These are phyloP conservation scores for Anorthoa munda DNA, from an alignment of 2,888 invertebrate species.

Conservation along the genomic window DNA sequence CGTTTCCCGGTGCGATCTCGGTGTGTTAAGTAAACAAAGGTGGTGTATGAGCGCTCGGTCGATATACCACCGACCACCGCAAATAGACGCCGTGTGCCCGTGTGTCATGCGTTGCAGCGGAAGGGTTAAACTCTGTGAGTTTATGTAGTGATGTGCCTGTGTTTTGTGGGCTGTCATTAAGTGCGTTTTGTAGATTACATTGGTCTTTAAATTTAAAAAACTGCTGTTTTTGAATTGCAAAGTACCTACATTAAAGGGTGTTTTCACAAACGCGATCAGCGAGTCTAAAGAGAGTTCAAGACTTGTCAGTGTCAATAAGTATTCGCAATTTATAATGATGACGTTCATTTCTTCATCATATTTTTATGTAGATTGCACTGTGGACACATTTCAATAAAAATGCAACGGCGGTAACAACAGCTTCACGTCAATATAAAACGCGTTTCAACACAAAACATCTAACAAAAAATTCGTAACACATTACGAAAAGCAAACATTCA, in stretches of 20 bases:
- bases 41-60: constrained; percentile 78
- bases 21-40: constrained; percentile 86
- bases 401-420: background rate
- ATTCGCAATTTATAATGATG: background rate
- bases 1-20: constrained; percentile 74
- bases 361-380: background rate
- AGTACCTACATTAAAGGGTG: too few species aligned
- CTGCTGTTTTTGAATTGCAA: too few species aligned
- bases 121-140: constrained; percentile 63
- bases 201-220: background rate
- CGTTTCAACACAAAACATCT: constrained; percentile 7
- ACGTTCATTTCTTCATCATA: background rate
- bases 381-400: background rate
- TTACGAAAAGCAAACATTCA: constrained; percentile 37
- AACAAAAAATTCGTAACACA: constrained; percentile 26
- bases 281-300: too few species aligned
- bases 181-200: constrained; percentile 9
- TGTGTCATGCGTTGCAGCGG: constrained; percentile 64
- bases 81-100: constrained; percentile 80
- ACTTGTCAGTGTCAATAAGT: too few species aligned
- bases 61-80: constrained; percentile 86
- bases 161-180: constrained; percentile 28
- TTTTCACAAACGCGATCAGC: too few species aligned
- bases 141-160: constrained; percentile 12
- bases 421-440: background rate